Percentiles rank a stretch among this genome's conserved stretches.
phyloP scores from a whole-genome alignment of 2,113 vertebrate genomes.

The Malurus elegans region DNA sequence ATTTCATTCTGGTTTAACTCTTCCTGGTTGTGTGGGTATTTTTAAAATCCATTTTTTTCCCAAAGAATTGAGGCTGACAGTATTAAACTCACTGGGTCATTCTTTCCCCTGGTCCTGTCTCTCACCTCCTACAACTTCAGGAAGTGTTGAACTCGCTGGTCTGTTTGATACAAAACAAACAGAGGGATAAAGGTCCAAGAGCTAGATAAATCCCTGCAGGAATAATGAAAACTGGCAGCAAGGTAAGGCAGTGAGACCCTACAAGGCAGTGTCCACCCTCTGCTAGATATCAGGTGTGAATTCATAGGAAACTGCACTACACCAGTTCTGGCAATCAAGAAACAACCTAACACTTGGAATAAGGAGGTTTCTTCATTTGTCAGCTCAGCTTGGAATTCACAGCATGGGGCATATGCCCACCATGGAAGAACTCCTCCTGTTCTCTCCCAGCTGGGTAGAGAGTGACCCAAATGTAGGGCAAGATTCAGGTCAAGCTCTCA shows the following conservation, averaged over 20 bases:
- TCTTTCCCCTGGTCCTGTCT: background rate
- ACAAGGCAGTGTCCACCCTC: background rate
- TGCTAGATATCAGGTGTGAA: background rate
- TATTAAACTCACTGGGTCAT: background rate
- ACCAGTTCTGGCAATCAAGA: rapidly evolving
- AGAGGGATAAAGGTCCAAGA: background rate
- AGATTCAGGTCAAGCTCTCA: conserved; percentile 36
- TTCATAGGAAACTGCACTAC: background rate
- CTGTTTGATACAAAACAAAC: background rate
- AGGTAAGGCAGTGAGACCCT: background rate
- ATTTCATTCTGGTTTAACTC: background rate
- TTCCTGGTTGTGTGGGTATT: background rate
- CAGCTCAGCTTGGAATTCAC: background rate
- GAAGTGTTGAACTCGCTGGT: background rate
- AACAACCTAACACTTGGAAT: background rate
- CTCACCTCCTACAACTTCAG: background rate
- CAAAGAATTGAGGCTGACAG: background rate
- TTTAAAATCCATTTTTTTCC: background rate
- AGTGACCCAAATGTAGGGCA: background rate
- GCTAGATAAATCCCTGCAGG: background rate
- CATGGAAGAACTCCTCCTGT: background rate
- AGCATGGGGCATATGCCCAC: background rate
- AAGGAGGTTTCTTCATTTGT: background rate
- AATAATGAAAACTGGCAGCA: background rate
- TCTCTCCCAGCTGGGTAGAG: background rate